phyloP scores from a whole-genome alignment of 2,888 invertebrate species.

The Belgica antarctica region DNA sequence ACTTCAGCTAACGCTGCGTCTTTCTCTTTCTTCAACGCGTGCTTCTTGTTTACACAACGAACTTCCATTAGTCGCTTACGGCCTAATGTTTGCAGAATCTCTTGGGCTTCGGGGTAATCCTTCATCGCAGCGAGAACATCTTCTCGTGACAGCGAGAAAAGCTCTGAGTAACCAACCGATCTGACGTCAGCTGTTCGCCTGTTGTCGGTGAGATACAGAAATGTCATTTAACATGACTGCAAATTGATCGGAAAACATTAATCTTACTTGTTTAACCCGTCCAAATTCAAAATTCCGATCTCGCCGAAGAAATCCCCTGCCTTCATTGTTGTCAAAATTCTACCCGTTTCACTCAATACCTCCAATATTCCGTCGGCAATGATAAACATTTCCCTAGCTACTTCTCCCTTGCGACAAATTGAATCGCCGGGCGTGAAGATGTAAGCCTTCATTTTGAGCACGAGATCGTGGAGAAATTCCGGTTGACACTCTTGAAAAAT shows the following conservation, averaged over 20 bases:
- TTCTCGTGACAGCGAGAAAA: slow-evolving; percentile 90
- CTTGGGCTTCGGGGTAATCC: slow-evolving; percentile 95
- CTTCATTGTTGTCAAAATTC: slow-evolving; percentile 92
- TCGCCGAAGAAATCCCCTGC: slow-evolving; percentile 98
- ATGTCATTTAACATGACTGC: no score
- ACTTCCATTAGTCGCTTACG: slow-evolving; percentile 85
- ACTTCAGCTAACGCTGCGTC: slow-evolving; percentile 51
- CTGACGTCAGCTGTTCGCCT: slow-evolving; percentile 94
- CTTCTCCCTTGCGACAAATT: slow-evolving; percentile 91
- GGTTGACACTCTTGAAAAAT: slow-evolving; percentile 97
- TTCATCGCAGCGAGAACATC: slow-evolving; percentile 94
- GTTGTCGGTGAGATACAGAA: slow-evolving; percentile 46
- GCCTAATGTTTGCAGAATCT: slow-evolving; percentile 85
- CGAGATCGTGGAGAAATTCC: slow-evolving; percentile 93
- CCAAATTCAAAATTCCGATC: slow-evolving; percentile 92
- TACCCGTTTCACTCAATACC: slow-evolving; percentile 90
- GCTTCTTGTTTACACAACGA: slow-evolving; percentile 59
- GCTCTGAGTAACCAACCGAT: slow-evolving; percentile 92
- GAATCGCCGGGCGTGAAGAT: slow-evolving; percentile 97
- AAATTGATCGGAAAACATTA: no score
- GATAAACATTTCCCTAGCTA: slow-evolving; percentile 96
- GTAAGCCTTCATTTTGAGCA: slow-evolving; percentile 96
- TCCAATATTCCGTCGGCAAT: slow-evolving; percentile 96
- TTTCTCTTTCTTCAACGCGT: slow-evolving; percentile 50
- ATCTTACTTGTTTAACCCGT: slow-evolving; percentile 88